Conservation (phyloP, 2,113 vertebrate genomes). For the Cyprinodon variegatus region DNA sequence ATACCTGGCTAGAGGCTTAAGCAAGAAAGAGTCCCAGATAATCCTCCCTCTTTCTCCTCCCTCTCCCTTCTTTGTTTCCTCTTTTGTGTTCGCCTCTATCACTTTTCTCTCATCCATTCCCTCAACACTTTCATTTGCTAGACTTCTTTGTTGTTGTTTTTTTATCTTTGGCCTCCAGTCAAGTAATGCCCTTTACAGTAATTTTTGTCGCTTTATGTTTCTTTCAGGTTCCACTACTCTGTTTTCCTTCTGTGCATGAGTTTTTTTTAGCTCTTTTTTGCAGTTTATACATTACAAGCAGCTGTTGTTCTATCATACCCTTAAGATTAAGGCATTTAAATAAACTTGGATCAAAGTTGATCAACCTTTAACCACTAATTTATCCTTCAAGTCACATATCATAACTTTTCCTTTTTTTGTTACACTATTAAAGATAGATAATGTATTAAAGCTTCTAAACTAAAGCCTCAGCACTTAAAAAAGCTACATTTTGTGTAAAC, state of each 20-base stretch:
- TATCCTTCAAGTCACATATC: slow-evolving; percentile 25
- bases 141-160: slow-evolving; percentile 4
- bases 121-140: slow-evolving; percentile 13
- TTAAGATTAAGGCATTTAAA: slow-evolving; percentile 31
- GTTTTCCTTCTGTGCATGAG: not conserved
- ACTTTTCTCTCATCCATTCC: slow-evolving; percentile 11
- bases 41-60: slow-evolving; percentile 58
- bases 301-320: slow-evolving; percentile 59
- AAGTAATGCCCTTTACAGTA: slow-evolving; percentile 18
- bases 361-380: slow-evolving; percentile 47
- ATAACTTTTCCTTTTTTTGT: slow-evolving; percentile 21
- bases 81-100: slow-evolving; percentile 12
- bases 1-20: slow-evolving; percentile 70
- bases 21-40: slow-evolving; percentile 63
- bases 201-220: slow-evolving; percentile 7
- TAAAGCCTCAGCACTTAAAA: not conserved
- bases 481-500: not conserved
- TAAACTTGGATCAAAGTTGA: slow-evolving; percentile 41
- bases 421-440: slow-evolving; percentile 16
- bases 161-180: not conserved
- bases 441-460: not conserved
- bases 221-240: slow-evolving; percentile 1
- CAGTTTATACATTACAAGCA: slow-evolving; percentile 39
- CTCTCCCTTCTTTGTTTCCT: slow-evolving; percentile 15
- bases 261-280: slow-evolving; percentile 29